Base-by-base conservation (phyloP, 2,888 invertebrate species). In the Sphaeridia pumilis region DNA sequence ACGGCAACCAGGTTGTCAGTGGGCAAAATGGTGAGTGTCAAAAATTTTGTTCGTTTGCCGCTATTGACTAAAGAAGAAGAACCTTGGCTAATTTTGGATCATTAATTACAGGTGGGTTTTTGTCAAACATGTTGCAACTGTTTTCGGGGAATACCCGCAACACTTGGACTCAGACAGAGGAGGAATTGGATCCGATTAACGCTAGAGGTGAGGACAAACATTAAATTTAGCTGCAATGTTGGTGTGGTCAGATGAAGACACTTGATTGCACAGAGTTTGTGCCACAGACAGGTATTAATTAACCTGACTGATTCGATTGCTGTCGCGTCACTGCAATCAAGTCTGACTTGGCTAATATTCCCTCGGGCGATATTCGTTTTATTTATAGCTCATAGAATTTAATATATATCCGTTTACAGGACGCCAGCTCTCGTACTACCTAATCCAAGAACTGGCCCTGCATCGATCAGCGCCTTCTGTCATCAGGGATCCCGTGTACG, bases 401-500 rank as follows among this genome's bases (percentile, higher is more conserved):
- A n/a, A 5, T 27, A 12, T 53, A 25, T 20, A 31, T 26, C 48
- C 27, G 7, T 25, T 45, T 49, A 12, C 25, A 60, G 60, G 60
- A 27, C 54, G 55, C 27, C 53, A 57, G 20, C 34, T 60, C 21
- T 52, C 61, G 21, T 57, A 58, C 34, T 52, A 51, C 46, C 48
- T 65, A 1, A 56, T 65, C 38, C 61, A 63, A 50, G 65, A 61
- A 45, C 38, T 63, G 34, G 60, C 57, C 3, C 43, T 65, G 17
- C 52, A 55, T 20, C 52, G 41, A 22, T 36, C 44, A n/a, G 38
- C 55, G 7, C 50, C 56, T n/a, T 27, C 53, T 10, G 24, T 44
- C 2, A 24, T 21, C 0, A 55, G 45, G 10, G 72, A 73, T 64
- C 68, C 70, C n/a, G 68, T 73, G 26, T 72, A 71, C 1, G 69